Conservation (phyloP, 1,140 invertebrate species). For the Leptoteleia sp. region DNA sequence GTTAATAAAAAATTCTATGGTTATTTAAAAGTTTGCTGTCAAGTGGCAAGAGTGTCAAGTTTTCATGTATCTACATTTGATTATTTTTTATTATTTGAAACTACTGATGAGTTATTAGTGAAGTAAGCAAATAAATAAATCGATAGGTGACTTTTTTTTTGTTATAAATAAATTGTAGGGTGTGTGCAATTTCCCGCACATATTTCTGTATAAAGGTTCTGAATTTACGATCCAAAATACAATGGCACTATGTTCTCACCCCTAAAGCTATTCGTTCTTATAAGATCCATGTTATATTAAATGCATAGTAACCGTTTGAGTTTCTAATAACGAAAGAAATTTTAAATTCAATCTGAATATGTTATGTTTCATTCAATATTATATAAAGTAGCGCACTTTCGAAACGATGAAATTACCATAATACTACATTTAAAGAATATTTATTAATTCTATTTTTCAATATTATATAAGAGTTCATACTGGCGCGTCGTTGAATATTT, state of each 20-base stretch:
- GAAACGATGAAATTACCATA: too few species aligned
- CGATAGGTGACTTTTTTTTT: too few species aligned
- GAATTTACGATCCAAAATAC: constrained; percentile 33
- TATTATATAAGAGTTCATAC: too few species aligned
- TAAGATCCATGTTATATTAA: constrained; percentile 51
- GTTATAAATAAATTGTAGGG: constrained; percentile 12
- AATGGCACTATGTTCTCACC: constrained; percentile 38
- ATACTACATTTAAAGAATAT: too few species aligned
- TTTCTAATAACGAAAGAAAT: constrained; percentile 32
- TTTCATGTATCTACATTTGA: not conserved
- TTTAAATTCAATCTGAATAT: constrained; percentile 27
- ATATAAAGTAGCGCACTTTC: not conserved
- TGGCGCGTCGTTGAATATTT: too few species aligned
- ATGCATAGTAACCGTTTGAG: constrained; percentile 31
- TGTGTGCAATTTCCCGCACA: constrained; percentile 12
- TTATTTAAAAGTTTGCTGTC: too few species aligned
- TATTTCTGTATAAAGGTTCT: constrained; percentile 30
- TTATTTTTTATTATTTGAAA: not conserved
- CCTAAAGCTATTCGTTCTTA: constrained; percentile 46
- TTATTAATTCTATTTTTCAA: too few species aligned
- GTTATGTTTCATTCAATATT: constrained; percentile 6
- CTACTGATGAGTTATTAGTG: constrained; percentile 1
- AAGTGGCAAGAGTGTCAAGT: too few species aligned
- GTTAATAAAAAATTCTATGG: too few species aligned
- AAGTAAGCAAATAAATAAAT: constrained; percentile 8